These are phyloP conservation scores for Heliornis fulica DNA, from an alignment of 2,113 vertebrate genomes.

Conservation along the genomic window DNA sequence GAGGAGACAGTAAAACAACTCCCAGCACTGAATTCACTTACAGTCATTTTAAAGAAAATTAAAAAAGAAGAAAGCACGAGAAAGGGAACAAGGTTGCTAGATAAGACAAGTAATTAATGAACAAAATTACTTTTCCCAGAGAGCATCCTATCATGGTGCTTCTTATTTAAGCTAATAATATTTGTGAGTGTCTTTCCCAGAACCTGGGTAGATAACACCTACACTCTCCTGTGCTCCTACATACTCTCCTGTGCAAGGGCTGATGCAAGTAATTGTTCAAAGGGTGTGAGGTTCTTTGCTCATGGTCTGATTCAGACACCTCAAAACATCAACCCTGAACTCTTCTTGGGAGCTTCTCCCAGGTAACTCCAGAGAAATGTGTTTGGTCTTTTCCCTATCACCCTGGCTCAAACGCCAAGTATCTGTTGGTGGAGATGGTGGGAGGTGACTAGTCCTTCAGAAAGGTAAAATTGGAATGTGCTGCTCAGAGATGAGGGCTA, in stretches of 20 bases:
- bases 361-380: neutral
- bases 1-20: conserved; percentile 11
- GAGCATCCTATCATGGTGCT: conserved; percentile 51
- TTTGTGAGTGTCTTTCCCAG: conserved; percentile 56
- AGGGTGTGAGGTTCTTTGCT: neutral
- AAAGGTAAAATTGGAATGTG: neutral
- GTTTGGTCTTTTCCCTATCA: neutral
- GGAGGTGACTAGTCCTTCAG: neutral
- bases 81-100: conserved; percentile 24
- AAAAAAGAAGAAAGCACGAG: neutral
- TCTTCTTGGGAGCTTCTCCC: neutral
- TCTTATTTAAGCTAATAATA: conserved; percentile 50
- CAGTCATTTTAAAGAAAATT: conserved; percentile 36
- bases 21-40: neutral
- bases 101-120: conserved; percentile 69
- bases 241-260: neutral
- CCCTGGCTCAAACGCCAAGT: rapidly evolving
- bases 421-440: neutral
- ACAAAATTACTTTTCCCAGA: conserved; percentile 55
- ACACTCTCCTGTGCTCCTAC: neutral
- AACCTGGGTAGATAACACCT: conserved; percentile 40
- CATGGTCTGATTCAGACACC: neutral
- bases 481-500: neutral
- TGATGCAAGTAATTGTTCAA: conserved; percentile 8
- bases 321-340: neutral